Percentiles rank a stretch among this genome's conserved stretches.
These are phyloP conservation scores for Bradysia coprophila DNA, from an alignment of 1,140 invertebrate species.

Conservation along the genomic window DNA sequence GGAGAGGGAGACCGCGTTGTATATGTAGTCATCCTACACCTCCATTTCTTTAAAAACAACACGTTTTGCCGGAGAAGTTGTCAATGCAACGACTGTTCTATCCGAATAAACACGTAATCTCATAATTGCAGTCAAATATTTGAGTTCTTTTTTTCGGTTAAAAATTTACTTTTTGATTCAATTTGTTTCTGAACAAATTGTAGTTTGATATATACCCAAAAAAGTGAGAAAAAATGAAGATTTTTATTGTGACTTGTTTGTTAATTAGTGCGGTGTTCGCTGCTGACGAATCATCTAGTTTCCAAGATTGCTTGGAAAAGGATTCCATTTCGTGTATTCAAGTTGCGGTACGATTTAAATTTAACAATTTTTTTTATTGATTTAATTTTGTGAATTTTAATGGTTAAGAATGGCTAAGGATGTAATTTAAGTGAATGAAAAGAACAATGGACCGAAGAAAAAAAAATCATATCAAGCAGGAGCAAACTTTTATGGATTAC, in stretches of 20 bases:
- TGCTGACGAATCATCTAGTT: constrained; percentile 1
- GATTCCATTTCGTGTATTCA: constrained; percentile 49
- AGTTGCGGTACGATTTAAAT: constrained; percentile 30
- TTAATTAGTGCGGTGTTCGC: not conserved
- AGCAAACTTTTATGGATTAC: no score
- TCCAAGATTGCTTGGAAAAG: constrained; percentile 34
- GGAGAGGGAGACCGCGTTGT: not conserved
- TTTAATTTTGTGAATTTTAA: no score
- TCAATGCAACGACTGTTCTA: constrained; percentile 26
- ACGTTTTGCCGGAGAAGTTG: constrained; percentile 23
- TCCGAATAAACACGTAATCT: constrained; percentile 23
- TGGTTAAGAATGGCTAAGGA: no score
- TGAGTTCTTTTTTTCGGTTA: not conserved
- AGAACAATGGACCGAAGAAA: no score
- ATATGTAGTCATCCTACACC: not conserved
- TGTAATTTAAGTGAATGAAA: no score
- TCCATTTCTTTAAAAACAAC: constrained; percentile 23
- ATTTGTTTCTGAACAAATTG: not conserved
- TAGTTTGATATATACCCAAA: not conserved
- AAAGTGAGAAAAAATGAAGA: constrained; percentile 11
- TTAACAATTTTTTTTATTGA: no score
- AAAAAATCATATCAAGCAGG: no score
- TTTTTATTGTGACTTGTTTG: constrained; percentile 14
- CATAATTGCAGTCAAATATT: constrained; percentile 16
- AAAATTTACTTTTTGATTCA: constrained; percentile 1